phyloP scores from a whole-genome alignment of 2,113 vertebrate species.

The Diadophis punctatus region DNA sequence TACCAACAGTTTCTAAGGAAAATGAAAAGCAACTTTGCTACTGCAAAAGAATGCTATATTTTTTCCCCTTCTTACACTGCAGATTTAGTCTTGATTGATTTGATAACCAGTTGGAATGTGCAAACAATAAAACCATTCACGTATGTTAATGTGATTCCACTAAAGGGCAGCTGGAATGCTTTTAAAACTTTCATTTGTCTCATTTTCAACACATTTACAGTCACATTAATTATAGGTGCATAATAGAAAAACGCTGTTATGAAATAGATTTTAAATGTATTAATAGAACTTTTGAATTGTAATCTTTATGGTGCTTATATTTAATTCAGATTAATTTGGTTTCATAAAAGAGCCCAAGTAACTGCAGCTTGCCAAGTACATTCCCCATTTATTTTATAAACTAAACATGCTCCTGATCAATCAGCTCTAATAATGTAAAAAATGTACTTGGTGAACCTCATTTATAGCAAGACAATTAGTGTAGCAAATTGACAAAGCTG shows the following conservation, averaged over 20 bases:
- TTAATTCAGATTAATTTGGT: constrained; percentile 54
- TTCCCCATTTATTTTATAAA: constrained; percentile 40
- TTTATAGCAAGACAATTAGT: not conserved
- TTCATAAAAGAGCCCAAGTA: constrained; percentile 20
- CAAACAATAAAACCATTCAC: constrained; percentile 41
- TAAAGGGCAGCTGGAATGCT: constrained; percentile 32
- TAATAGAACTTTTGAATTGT: constrained; percentile 41
- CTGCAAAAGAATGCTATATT: constrained; percentile 16
- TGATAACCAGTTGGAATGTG: constrained; percentile 31
- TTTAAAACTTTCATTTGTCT: constrained; percentile 32
- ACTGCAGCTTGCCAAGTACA: constrained; percentile 29
- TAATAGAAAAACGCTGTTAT: constrained; percentile 38
- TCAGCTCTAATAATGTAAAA: constrained; percentile 33
- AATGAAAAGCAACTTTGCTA: constrained; percentile 8
- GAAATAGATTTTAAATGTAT: constrained; percentile 35
- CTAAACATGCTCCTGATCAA: constrained; percentile 34
- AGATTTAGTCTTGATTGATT: constrained; percentile 37
- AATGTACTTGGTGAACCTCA: constrained; percentile 6
- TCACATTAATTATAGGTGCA: constrained; percentile 28
- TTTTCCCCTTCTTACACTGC: constrained; percentile 27
- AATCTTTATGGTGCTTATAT: constrained; percentile 28
- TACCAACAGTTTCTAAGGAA: not conserved
- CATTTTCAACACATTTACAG: constrained; percentile 40
- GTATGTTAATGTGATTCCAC: constrained; percentile 16
- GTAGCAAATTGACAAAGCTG: not conserved